A percentile compares a stretch with the other conserved stretches of the same genome.
Conservation (phyloP, 2,888 invertebrate species). For the Entomobrya proxima region DNA sequence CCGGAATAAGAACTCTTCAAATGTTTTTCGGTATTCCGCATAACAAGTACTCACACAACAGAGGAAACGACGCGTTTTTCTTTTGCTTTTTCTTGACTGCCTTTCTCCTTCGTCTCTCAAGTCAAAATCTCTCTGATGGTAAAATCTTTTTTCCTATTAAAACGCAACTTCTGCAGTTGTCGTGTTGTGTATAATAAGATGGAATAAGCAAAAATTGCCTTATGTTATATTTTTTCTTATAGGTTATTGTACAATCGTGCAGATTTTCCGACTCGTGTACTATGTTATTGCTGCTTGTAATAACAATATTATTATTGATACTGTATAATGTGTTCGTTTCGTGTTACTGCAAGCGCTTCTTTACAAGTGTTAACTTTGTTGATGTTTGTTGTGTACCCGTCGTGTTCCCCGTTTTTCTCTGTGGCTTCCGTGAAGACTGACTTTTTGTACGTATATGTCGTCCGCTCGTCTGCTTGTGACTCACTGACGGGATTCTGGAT, state of each 20-base stretch:
- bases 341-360: background rate
- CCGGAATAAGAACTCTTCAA: background rate
- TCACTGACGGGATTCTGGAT: slow-evolving; percentile 38
- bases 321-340: background rate
- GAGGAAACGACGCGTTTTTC: background rate
- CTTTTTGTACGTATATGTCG: background rate
- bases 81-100: background rate
- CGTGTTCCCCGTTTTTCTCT: background rate
- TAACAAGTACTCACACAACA: background rate
- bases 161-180: background rate
- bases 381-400: background rate
- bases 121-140: background rate
- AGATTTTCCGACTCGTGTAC: background rate
- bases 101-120: background rate
- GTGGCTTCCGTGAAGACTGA: background rate
- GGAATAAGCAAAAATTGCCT: background rate
- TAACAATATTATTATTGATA: background rate
- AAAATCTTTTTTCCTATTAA: too few relatives aligned
- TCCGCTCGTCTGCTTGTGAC: slow-evolving; percentile 45
- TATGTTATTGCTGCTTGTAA: background rate
- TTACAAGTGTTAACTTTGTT: slow-evolving; percentile 23
- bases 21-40: background rate
- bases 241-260: too few relatives aligned
- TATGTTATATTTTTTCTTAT: background rate
- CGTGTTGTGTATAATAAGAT: background rate